Conservation (phyloP, 2,113 vertebrate species). For the Triplophysa dalaica region DNA sequence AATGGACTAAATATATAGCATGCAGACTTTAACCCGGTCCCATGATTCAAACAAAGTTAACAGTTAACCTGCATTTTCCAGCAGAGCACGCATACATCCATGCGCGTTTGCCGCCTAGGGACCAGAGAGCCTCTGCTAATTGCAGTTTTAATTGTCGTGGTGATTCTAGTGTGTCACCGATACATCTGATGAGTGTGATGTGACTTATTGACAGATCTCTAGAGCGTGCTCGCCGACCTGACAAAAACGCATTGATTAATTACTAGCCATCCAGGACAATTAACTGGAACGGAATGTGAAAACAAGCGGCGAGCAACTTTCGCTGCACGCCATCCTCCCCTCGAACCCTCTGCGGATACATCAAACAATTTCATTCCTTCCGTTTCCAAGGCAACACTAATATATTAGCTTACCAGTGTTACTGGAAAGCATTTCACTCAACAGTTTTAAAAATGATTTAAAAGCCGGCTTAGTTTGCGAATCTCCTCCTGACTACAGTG, state of each 20-base stretch:
- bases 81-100: background rate
- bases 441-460: slow-evolving; percentile 64
- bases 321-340: slow-evolving; percentile 28
- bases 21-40: no score
- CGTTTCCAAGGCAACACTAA: slow-evolving; percentile 73
- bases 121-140: slow-evolving; percentile 31
- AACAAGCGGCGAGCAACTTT: slow-evolving; percentile 32
- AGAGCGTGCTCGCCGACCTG: slow-evolving; percentile 43
- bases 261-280: slow-evolving; percentile 59
- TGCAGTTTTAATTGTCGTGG: slow-evolving; percentile 43
- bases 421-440: slow-evolving; percentile 61
- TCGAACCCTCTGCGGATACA: slow-evolving; percentile 60
- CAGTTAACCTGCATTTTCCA: no score
- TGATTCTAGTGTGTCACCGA: slow-evolving; percentile 40
- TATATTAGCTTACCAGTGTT: slow-evolving; percentile 62
- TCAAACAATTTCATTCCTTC: slow-evolving; percentile 59
- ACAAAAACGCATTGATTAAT: slow-evolving; percentile 61
- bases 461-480: slow-evolving; percentile 51
- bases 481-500: slow-evolving; percentile 40
- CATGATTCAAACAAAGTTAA: no score
- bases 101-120: slow-evolving; percentile 12
- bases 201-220: slow-evolving; percentile 50
- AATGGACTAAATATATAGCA: no score
- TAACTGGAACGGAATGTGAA: slow-evolving; percentile 52
- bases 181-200: slow-evolving; percentile 38